Conservation (phyloP, 2,113 vertebrate genomes). For the Nestor notabilis region DNA sequence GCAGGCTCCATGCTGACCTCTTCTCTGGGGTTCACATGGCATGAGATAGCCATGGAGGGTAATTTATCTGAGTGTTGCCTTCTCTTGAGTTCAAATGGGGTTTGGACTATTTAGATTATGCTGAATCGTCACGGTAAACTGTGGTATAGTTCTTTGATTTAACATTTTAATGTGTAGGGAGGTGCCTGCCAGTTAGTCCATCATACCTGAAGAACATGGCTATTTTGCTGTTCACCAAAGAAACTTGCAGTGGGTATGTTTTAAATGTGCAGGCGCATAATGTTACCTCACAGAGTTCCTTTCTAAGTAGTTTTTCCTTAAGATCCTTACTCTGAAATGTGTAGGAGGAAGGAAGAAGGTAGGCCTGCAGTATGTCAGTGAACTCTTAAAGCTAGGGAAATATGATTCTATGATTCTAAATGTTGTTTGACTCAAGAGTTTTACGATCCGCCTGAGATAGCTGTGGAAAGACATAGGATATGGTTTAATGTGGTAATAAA, state of each 20-base stretch:
- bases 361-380: background rate
- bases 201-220: background rate
- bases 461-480: background rate
- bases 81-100: background rate
- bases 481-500: background rate
- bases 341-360: background rate
- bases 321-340: background rate
- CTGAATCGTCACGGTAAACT: background rate
- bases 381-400: background rate
- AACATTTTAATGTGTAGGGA: background rate
- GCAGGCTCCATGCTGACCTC: background rate
- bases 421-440: background rate
- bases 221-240: background rate
- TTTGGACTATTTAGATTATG: background rate
- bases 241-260: background rate
- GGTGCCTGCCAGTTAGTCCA: background rate
- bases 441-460: accelerated
- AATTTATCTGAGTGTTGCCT: background rate
- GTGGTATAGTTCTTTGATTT: background rate
- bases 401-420: background rate
- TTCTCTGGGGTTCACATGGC: background rate
- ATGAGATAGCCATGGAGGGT: accelerated
- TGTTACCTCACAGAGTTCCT: background rate
- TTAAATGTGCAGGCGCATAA: background rate
- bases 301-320: background rate